A percentile compares a stretch with the other conserved stretches of the same genome.
Conservation (phyloP, 2,113 vertebrate species). For the Carlito syrichta region DNA sequence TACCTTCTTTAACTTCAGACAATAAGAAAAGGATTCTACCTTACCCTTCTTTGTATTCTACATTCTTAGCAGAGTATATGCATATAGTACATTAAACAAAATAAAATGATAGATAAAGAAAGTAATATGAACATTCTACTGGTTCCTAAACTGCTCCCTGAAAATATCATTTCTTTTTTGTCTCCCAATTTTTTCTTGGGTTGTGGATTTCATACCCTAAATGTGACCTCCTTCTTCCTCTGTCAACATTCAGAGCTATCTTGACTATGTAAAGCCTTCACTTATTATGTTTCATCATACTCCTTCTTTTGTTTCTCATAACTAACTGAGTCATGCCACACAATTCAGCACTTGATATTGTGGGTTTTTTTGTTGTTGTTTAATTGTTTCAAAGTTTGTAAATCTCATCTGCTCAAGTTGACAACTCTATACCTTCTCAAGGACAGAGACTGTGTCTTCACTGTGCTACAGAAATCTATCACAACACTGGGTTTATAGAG, state of each 20-base stretch:
- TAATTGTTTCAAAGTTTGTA: constrained; percentile 41
- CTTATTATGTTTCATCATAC: not conserved
- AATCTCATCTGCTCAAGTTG: constrained; percentile 8
- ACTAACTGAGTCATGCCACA: not conserved
- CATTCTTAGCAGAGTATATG: not conserved
- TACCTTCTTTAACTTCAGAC: not conserved
- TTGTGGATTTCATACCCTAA: not conserved
- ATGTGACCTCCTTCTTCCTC: not conserved
- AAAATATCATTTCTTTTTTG: not conserved
- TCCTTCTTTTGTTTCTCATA: not conserved
- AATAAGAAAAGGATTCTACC: not conserved
- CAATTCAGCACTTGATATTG: not conserved
- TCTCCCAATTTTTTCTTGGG: not conserved
- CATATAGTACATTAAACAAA: not conserved
- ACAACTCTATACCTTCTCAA: constrained; percentile 41
- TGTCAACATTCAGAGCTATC: not conserved
- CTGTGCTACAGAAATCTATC: not conserved
- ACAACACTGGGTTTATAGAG: not conserved
- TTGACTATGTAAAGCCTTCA: not conserved
- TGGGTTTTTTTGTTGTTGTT: not conserved
- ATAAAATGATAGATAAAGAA: not conserved
- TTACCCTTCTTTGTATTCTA: not conserved
- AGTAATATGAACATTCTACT: not conserved
- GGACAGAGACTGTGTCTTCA: not conserved
- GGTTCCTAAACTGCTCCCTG: not conserved